phyloP scores from a whole-genome alignment of 2,888 invertebrate genomes.

The Arenicola marina region DNA sequence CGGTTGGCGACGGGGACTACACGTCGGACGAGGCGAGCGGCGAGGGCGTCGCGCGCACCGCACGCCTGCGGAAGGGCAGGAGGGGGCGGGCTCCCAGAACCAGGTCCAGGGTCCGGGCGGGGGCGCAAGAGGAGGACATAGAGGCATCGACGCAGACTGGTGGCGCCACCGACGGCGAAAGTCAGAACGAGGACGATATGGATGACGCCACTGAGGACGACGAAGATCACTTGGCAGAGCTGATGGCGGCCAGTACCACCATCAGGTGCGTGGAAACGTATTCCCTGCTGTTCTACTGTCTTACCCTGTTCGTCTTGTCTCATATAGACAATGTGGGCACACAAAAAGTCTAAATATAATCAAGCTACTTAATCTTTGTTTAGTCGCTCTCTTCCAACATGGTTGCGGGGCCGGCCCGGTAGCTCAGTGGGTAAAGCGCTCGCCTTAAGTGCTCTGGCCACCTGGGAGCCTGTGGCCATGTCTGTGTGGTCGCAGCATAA shows the following conservation, averaged over 20 bases:
- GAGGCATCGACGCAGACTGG: neutral
- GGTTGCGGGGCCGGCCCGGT: no score
- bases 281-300: no score
- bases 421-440: no score
- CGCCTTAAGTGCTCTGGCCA: no score
- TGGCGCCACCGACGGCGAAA: neutral
- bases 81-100: neutral
- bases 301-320: no score
- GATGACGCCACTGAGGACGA: constrained; percentile 45
- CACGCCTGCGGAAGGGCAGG: neutral
- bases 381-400: no score
- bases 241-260: constrained; percentile 66
- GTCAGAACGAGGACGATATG: neutral
- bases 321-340: no score
- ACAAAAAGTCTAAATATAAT: no score
- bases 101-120: no score
- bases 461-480: no score
- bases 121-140: neutral
- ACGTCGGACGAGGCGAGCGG: neutral
- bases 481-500: no score
- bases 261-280: constrained; percentile 50
- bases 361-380: no score
- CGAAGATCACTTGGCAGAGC: constrained; percentile 67
- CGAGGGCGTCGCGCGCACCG: neutral
- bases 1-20: neutral